Evolutionary conservation across 2,888 invertebrate species (phyloP), one percentile per base, ranked within the genome.

Genomic region (Atethmia centrago): DNA sequence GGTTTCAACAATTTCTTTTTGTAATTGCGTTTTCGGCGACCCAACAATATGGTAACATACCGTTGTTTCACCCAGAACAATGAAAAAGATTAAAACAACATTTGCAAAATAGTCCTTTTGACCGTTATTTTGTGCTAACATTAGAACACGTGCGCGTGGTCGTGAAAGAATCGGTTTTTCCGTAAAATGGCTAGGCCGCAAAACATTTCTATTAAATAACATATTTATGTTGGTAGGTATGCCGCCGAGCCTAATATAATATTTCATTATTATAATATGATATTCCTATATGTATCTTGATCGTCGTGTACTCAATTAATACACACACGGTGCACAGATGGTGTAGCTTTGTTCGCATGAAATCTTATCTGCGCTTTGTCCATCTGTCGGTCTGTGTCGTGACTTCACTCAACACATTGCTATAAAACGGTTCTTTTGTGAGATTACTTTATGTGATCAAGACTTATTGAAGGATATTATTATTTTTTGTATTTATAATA

Each of bases 291-390:
- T 61, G 40, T 74, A 59, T 66, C 28, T 72, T 61, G 58, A 70
- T 78, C 73, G 58, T 80, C 42, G 59, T 76, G 71, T 73, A 79
- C 71, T 61, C 79, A 85, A 83, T 71, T 69, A 74, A 55, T 77
- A 73, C 82, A 81, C 83, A 80, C 55, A 79, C 76, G 82, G 82
- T 71, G 64, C 75, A 85, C 92, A 93, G 91, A 92, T 92, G 92
- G 87, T 87, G 77, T 75, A 82, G 89, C 90, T 91, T 93, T 94
- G 93, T 94, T 92, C 88, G 86, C 90, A 88, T 93, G 92, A 93
- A 94, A 93, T 93, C 91, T 92, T 93, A 95, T 94, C 93, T 92
- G 87, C 62, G 85, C 84, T 89, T 90, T 91, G 92, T 92, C 88
- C 93, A 94, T 93, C 90, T 94, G 93, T 88, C 83, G 79, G 87